Percentiles rank a stretch among this genome's conserved stretches.
Evolutionary conservation across 2,888 invertebrate species (phyloP).

Genomic region (Meloe dianella): DNA sequence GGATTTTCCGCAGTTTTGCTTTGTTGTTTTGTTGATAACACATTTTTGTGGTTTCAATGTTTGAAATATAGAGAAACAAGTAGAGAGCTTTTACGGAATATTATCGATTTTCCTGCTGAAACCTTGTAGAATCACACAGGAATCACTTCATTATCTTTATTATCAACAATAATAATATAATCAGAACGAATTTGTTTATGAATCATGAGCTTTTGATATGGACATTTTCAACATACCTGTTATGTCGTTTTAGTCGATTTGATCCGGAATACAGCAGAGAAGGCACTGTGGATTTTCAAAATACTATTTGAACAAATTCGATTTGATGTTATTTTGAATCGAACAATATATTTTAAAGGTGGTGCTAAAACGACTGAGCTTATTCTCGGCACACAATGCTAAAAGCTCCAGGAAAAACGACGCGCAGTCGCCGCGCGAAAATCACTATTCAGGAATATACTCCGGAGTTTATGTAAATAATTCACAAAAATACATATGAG

Average conservation of each 20-base stretch:
- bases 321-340: not conserved
- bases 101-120: not conserved
- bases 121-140: not conserved
- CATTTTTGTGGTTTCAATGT: no score
- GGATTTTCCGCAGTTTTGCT: no score
- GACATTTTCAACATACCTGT: not conserved
- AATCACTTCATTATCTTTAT: not conserved
- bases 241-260: not conserved
- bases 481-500: no score
- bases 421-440: not conserved
- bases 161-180: not conserved
- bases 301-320: not conserved
- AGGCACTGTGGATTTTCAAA: not conserved
- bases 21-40: not conserved
- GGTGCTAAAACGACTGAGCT: constrained; percentile 5
- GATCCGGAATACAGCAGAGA: not conserved
- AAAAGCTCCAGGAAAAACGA: constrained; percentile 3
- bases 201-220: no score
- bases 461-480: no score
- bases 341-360: constrained; percentile 2
- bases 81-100: not conserved
- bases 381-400: constrained; percentile 1
- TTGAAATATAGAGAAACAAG: not conserved
- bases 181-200: no score
- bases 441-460: not conserved